Conservation (phyloP, 2,113 vertebrate genomes). For the Triplophysa siluroides region DNA sequence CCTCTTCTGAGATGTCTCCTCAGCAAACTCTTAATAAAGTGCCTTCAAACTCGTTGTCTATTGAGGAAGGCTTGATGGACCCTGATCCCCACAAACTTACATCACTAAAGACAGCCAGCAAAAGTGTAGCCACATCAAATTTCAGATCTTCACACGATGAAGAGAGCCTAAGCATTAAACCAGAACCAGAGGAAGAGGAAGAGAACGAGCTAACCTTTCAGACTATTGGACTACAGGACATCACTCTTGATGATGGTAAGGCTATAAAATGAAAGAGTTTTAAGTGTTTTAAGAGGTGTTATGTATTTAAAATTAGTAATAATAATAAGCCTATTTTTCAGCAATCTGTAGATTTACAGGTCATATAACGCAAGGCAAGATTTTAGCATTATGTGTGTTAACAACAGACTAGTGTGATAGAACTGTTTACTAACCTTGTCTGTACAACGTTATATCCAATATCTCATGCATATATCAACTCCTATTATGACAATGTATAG, state of each 20-base stretch:
- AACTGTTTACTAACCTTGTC: too few species aligned
- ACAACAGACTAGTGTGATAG: too few species aligned
- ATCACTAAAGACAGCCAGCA: slow-evolving; percentile 61
- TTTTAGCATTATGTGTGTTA: too few species aligned
- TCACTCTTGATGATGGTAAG: slow-evolving; percentile 97
- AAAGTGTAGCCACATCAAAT: slow-evolving; percentile 63
- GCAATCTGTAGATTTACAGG: too few species aligned
- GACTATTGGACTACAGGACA: slow-evolving; percentile 86
- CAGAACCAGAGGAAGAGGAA: slow-evolving; percentile 85
- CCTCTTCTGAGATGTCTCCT: slow-evolving; percentile 49
- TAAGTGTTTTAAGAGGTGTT: neutral
- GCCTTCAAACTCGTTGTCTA: slow-evolving; percentile 68
- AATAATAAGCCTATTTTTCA: too few species aligned
- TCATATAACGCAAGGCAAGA: too few species aligned
- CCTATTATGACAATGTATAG: too few species aligned
- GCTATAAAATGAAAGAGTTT: neutral
- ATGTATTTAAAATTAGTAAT: neutral
- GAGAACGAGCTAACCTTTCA: slow-evolving; percentile 79
- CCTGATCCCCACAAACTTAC: slow-evolving; percentile 67
- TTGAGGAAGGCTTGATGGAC: slow-evolving; percentile 59
- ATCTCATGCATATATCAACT: too few species aligned
- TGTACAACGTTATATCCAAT: too few species aligned
- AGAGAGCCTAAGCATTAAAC: slow-evolving; percentile 77
- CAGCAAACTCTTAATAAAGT: slow-evolving; percentile 63
- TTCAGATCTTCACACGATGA: slow-evolving; percentile 66